Evolutionary conservation across 2,888 invertebrate genomes (phyloP), one percentile per base, ranked within the genome.

Genomic region (Parascotia fuliginaria): DNA sequence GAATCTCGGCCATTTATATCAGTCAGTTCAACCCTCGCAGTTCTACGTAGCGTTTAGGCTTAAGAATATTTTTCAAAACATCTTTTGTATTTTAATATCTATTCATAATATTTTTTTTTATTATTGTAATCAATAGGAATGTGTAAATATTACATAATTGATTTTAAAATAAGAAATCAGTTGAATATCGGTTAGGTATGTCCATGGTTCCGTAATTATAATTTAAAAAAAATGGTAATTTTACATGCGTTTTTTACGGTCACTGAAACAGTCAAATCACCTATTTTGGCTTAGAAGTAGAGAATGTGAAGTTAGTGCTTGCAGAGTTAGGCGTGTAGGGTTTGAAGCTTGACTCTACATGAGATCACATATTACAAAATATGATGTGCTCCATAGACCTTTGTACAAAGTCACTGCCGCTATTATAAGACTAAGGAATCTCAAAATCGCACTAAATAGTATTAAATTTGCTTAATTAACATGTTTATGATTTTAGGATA

Each of bases 1-100:
- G 72, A 71, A 85, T 85, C 77, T 61, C 46, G 31, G 55, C 61
- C 65, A 85, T 85, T 85, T 83, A 77, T 85, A 79, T 60, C 62
- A 78, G 78, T 84, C 84, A 76, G 62, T n/a, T 59, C 60, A 57
- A 57, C 58, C 65, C 61, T 62, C 63, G 70, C 64, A 91, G 89
- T 60, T 60, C 51, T n/a, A 28, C 50, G 65, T 46, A 33, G 5
- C 36, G 56, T 52, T 56, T 22, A 56, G 19, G 19, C 19, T 19
- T 3, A 19, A 19, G 19, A 3, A 19, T 19, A 5, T 19, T 24
- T 24, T 6, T 24, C 7, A 4, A 24, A 24, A 1, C 3, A 24
- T 4, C 24, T 24, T 9, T 1, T 24, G 24, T 24, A 24, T 1
- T 7, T 6, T 9, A 24, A 24, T 24, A 9, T 3, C 24, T 24